Percentiles rank a stretch among this genome's conserved stretches.
Conservation (phyloP, 2,888 invertebrate species). For the Eupithecia abbreviata region DNA sequence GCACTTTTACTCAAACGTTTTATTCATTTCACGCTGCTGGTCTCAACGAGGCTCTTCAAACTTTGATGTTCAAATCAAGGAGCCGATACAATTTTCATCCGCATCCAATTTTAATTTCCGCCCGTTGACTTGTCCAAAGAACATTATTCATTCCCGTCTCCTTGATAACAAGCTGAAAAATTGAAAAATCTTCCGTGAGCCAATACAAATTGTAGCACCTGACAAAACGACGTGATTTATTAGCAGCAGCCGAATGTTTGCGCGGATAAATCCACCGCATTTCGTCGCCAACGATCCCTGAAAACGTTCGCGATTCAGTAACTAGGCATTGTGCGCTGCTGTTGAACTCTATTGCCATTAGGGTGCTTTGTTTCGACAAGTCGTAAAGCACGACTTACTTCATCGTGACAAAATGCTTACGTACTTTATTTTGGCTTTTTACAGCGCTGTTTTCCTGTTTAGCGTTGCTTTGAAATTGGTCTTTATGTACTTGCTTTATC, state of each 20-base stretch:
- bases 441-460: constrained; percentile 11
- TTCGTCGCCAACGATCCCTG: constrained; percentile 54
- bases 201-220: constrained; percentile 68
- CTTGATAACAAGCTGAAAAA: constrained; percentile 44
- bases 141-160: constrained; percentile 39
- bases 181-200: constrained; percentile 54
- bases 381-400: constrained; percentile 38
- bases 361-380: constrained; percentile 51
- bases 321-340: constrained; percentile 50
- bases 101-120: constrained; percentile 33
- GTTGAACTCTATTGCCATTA: constrained; percentile 56
- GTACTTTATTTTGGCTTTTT: constrained; percentile 12
- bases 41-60: constrained; percentile 7
- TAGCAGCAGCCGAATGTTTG: constrained; percentile 56
- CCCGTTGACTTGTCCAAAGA: constrained; percentile 27
- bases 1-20: background rate
- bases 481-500: background rate
- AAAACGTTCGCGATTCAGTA: constrained; percentile 53
- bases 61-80: constrained; percentile 19
- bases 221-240: constrained; percentile 71
- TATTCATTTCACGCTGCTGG: constrained; percentile 4
- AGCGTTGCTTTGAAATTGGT: constrained; percentile 10
- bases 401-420: constrained; percentile 32
- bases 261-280: constrained; percentile 59
- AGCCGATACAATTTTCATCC: constrained; percentile 15